A percentile compares a stretch with the other conserved stretches of the same genome.
phyloP scores from a whole-genome alignment of 2,113 vertebrate species.

The Bombycilla garrulus region DNA sequence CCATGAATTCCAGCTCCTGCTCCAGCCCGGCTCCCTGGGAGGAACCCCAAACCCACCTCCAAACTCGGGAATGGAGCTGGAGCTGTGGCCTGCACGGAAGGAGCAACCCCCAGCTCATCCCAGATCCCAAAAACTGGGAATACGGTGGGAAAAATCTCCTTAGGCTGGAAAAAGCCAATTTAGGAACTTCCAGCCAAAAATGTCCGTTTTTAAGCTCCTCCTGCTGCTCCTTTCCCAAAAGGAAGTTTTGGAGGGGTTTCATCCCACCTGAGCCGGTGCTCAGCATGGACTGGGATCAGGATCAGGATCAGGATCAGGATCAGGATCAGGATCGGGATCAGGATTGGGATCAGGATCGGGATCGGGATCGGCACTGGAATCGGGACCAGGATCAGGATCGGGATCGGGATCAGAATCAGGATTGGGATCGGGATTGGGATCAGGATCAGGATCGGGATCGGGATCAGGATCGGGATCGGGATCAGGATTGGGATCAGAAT shows the following conservation, averaged over 20 bases:
- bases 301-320: neutral
- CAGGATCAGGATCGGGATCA: neutral
- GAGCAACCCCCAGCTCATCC: neutral
- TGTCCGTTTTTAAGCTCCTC: neutral
- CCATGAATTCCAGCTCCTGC: neutral
- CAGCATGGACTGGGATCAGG: fast-evolving
- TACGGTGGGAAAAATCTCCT: neutral
- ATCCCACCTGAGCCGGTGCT: fast-evolving
- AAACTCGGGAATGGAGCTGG: neutral
- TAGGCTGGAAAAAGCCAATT: neutral
- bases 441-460: neutral
- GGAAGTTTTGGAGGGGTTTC: neutral
- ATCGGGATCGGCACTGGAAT: too few relatives aligned
- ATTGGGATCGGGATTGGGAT: too few relatives aligned
- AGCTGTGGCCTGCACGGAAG: neutral
- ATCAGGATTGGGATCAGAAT: neutral
- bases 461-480: neutral
- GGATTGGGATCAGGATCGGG: too few relatives aligned
- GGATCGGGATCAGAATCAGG: neutral
- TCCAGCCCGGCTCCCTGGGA: neutral
- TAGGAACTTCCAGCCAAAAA: neutral
- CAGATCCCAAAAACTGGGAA: neutral
- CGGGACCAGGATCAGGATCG: too few relatives aligned
- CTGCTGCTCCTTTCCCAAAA: neutral
- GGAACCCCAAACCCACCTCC: neutral